Base-by-base conservation (phyloP, 2,888 invertebrate genomes). In the Drosophila barbarae region DNA sequence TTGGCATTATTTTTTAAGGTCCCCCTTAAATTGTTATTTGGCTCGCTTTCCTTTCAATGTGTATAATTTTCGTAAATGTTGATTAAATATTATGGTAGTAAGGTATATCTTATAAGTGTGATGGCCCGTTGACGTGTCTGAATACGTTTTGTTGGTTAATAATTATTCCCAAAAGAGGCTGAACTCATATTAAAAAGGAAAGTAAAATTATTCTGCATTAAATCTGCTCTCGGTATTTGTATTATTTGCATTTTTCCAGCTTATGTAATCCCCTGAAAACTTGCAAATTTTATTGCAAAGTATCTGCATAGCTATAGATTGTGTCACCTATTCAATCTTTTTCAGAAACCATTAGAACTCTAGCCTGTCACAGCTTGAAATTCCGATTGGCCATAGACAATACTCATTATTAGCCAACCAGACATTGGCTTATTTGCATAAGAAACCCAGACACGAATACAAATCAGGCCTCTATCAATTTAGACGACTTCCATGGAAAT, bases 401-500 rank as follows among this genome's bases (percentile, higher is more conserved):
- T 21, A 15, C 44, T 56, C 36, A 55, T 55, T 42, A 67, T 55
- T 42, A 18, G 47, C 49, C 36, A 9, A 13, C 8, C 35, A 59
- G 47, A 30, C 67, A 34, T 32, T 36, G 12, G 9, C 12, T 49
- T 9, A 30, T 68, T 68, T 46, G 51, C 66, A 61, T 63, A 60
- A 39, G 35, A 49, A 67, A 46, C 34, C 42, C 41, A 54, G 61
- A 39, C 66, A 66, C 54, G 58, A 60, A 41, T 64, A 42, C 51
- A 36, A 58, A 55, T 60, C 28, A 60, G 47, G 60, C 53, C 66
- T 66, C 55, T 35, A 35, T 38, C 44, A 21, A 52, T 26, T n/a
- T 38, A 50, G 42, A 47, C 46, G 52, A 68, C 71, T 81, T 81
- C 73, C 44, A 28, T 73, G 65, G 76, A 79, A 84, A 41, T 49